phyloP scores from a whole-genome alignment of 1,140 invertebrate genomes.

The Trichonephila inaurata region DNA sequence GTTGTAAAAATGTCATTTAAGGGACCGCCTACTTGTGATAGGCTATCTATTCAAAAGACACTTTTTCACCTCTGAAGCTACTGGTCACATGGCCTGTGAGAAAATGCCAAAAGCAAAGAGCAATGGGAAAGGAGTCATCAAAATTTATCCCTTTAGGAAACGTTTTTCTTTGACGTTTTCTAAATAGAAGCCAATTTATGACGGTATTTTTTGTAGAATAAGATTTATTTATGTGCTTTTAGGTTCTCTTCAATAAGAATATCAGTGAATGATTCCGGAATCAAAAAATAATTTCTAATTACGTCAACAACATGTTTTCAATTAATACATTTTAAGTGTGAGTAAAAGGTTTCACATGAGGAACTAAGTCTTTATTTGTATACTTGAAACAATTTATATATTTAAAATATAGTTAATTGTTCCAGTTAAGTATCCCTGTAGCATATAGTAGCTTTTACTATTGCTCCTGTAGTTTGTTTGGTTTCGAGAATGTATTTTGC shows the following conservation, averaged over 20 bases:
- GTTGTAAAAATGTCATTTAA: constrained; percentile 44
- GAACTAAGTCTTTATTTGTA: no score
- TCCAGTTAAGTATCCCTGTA: no score
- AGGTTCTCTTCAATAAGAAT: not conserved
- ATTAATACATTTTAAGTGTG: not conserved
- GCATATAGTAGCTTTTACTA: no score
- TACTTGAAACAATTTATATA: no score
- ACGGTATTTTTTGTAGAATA: no score
- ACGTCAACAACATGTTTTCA: not conserved
- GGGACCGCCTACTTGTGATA: constrained; percentile 54
- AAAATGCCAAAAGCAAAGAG: not conserved
- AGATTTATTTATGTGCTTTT: not conserved
- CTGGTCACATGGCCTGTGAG: constrained; percentile 50
- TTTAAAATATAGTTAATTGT: no score
- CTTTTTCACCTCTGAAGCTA: constrained; percentile 41
- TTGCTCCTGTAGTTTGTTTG: no score
- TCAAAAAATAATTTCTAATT: not conserved
- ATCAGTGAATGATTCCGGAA: not conserved
- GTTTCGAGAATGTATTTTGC: no score
- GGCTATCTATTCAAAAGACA: constrained; percentile 25
- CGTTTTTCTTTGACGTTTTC: not conserved
- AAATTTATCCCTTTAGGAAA: not conserved
- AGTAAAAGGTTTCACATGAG: no score
- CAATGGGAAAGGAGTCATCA: not conserved
- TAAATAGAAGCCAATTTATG: no score